Percentiles rank a stretch among this genome's conserved stretches.
These are phyloP conservation scores for Theodoxus fluviatilis DNA, from an alignment of 2,888 invertebrate genomes.

Conservation along the genomic window DNA sequence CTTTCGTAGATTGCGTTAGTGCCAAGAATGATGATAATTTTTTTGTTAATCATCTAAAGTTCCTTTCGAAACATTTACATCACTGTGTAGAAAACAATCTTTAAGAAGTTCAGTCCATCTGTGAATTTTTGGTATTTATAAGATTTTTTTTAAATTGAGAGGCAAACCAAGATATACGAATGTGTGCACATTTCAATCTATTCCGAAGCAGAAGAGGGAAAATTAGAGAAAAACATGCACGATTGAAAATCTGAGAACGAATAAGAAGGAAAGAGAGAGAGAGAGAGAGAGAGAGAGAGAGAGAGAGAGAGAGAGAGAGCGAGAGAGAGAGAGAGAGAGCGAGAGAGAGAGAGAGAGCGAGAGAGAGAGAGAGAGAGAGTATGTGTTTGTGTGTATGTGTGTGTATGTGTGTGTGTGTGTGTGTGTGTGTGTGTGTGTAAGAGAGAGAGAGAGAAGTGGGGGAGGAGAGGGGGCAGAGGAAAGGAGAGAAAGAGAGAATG, in stretches of 20 bases:
- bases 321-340: conserved; percentile 6
- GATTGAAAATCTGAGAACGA: neutral
- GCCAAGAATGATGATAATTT: no score
- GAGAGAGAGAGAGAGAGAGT: neutral
- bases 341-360: neutral
- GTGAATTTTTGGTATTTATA: no score
- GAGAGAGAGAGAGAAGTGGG: no score
- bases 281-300: conserved; percentile 23
- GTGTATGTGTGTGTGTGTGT: neutral
- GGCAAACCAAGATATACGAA: neutral
- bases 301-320: conserved; percentile 22
- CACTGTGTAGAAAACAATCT: no score
- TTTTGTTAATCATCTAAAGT: no score
- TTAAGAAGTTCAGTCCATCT: no score
- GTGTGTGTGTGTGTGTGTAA: conserved; percentile 8
- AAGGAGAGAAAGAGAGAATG: no score
- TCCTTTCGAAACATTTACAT: no score
- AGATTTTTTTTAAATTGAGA: no score
- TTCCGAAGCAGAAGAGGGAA: neutral
- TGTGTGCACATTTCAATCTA: neutral
- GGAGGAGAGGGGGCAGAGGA: no score
- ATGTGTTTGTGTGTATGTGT: neutral
- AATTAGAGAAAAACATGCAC: neutral
- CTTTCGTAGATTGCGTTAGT: no score
- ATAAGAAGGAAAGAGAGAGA: conserved; percentile 5